Conservation (phyloP, 2,797 vertebrate genomes). For the Enteromius viviparus region DNA sequence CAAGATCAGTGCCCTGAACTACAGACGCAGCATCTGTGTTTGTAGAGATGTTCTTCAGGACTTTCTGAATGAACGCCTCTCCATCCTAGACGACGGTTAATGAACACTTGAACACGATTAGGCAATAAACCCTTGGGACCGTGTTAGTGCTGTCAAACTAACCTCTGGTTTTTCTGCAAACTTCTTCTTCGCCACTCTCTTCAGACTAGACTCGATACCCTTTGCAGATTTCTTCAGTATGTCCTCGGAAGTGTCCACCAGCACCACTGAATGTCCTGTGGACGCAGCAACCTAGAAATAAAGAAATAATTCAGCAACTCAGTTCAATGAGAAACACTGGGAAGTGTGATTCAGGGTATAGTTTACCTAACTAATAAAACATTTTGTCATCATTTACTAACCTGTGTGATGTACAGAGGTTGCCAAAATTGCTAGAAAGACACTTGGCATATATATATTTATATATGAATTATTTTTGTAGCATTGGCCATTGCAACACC, state of each 20-base stretch:
- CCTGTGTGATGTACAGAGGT: too few species aligned
- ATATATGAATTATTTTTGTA: too few species aligned
- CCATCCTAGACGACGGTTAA: constrained; percentile 78
- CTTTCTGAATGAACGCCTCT: constrained; percentile 86
- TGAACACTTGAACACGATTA: not conserved
- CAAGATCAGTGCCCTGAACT: constrained; percentile 85
- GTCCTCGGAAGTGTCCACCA: constrained; percentile 91
- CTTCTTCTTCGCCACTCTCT: constrained; percentile 92
- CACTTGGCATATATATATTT: too few species aligned
- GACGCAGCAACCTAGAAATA: constrained; percentile 85
- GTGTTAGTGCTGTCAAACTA: constrained; percentile 33
- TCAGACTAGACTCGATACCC: constrained; percentile 89
- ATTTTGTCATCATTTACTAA: not conserved
- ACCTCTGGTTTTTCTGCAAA: constrained; percentile 95
- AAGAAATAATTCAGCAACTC: not conserved
- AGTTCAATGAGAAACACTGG: not conserved
- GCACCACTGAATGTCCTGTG: constrained; percentile 89
- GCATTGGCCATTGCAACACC: too few species aligned
- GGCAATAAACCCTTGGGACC: not conserved
- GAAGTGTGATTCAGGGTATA: not conserved
- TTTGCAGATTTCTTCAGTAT: constrained; percentile 88
- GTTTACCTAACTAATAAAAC: not conserved
- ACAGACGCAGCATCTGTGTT: constrained; percentile 83
- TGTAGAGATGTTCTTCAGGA: constrained; percentile 82
- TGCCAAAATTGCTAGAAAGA: too few species aligned